Evolutionary conservation across 2,113 vertebrate genomes (phyloP), one percentile per base, ranked within the genome.

Genomic region (Chauna torquata): DNA sequence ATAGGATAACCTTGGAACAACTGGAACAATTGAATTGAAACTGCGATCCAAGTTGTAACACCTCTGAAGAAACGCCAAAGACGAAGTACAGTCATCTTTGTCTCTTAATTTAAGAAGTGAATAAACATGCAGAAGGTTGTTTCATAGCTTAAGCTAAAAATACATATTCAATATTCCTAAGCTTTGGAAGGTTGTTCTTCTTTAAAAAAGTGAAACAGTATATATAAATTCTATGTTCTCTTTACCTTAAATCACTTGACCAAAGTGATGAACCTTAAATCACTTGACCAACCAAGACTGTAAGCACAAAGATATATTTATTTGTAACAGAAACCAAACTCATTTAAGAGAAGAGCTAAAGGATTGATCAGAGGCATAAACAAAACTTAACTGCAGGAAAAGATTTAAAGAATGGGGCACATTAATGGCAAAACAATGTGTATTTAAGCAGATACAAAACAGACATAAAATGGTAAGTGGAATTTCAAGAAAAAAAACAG

Each of bases 1-100:
- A 7, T 0, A 11, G 34, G 25, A 42, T 1, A 9, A 20, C 1
- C 34, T 8, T 5, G 57, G 57, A 44, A 34, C n/a, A 28, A 5
- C 47, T 44, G 40, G 40, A 65, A 44, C 18, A 44, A 30, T 50
- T 25, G n/a, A n/a, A n/a, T n/a, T n/a, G n/a, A 5, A 42, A 27
- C 54, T 12, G 8, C 44, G 9, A 23, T 3, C 23, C 49, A 12
- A 19, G 47, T 0, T 9, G 47, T 28, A 28, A 38, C 80, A 18
- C 5, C 49, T 54, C 34, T 24, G 20, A 25, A 27, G 38, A 80
- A 76, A 36, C 49, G 9, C 34, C 62, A 23, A 40, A 9, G 5
- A 4, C 18, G 8, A 27, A n/a, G 49, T 0, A 16, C 20, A 6
- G 16, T 12, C 54, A 27, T 24, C 42, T 20, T 4, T 9, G 40